phyloP scores from a whole-genome alignment of 2,113 vertebrate genomes.

The Apteryx owenii region DNA sequence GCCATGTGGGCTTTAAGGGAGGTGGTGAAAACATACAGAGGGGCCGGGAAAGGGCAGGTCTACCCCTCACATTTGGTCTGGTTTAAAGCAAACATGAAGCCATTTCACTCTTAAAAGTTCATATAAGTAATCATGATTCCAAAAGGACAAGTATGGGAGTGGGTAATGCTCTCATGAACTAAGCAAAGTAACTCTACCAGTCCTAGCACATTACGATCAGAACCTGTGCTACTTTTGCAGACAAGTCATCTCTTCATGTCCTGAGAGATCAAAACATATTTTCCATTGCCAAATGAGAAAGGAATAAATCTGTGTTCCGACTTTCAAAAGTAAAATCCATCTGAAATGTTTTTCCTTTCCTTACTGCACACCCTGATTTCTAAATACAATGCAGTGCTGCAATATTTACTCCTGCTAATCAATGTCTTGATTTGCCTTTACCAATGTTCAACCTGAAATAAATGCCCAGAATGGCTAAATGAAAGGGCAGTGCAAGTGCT shows the following conservation, averaged over 20 bases:
- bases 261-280: not conserved
- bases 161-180: not conserved
- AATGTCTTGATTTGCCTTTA: not conserved
- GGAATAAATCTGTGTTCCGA: not conserved
- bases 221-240: not conserved
- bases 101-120: not conserved
- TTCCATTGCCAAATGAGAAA: not conserved
- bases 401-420: not conserved
- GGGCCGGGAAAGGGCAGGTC: too few species aligned
- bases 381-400: not conserved
- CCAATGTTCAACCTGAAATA: not conserved
- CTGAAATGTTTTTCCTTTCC: not conserved
- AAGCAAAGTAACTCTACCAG: not conserved
- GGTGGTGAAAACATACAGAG: not conserved
- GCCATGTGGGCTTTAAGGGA: not conserved
- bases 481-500: not conserved
- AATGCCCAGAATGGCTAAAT: not conserved
- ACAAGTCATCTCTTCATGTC: not conserved
- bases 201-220: not conserved
- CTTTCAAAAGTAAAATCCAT: not conserved
- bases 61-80: not conserved
- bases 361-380: not conserved
- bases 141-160: not conserved
- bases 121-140: not conserved
- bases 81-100: not conserved